Base-by-base conservation (phyloP, 2,113 vertebrate genomes). In the Phyllostomus discolor region DNA sequence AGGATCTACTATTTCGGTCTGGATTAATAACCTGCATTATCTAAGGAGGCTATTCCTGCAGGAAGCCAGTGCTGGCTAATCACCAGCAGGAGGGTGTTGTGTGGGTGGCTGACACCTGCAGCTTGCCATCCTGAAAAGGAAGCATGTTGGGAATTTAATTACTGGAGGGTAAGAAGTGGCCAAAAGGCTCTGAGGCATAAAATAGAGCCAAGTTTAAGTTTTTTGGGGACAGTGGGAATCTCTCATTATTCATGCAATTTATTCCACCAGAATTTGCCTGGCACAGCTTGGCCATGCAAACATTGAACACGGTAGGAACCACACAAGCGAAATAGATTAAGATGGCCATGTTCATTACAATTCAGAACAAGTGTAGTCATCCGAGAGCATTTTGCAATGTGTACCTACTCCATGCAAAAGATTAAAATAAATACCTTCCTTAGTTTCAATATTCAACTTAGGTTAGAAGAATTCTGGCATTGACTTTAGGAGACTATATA, bases 361-460 rank as follows among this genome's bases (percentile, higher is more conserved):
- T 97, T 89, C 89, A 66, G 82, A 82, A 82, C 79, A 92, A 96
- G 64, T 78, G 66, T 62, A 87, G 57, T 81, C 84, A 90, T 72
- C 43, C 41, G 35, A 85, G 84, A 93, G 76, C 66, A 85, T 91
- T 95, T 83, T 64, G 11, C 80, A 78, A 35, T 81, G 69, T 95
- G 50, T 90, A 91, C 90, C 83, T 97, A 92, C 54, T 67, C 69
- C 3, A 54, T 5, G 35, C 31, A 88, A 16, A 90, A 67, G 75
- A 76, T 84, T 69, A 95, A 92, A 97, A 81, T 54, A 95, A 88
- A 96, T 57, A 73, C 22, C 67, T 97, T 84, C 31, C 50, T 92
- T 67, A 46, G 64, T 70, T 41, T 83, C 59, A 59, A 48, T 33
- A 52, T 75, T 70, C 72, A 80, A 91, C 38, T 14, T 52, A 72